Percentiles rank a stretch among this genome's conserved stretches.
Evolutionary conservation across 2,797 vertebrate genomes (phyloP).

Genomic region (Morus bassanus): DNA sequence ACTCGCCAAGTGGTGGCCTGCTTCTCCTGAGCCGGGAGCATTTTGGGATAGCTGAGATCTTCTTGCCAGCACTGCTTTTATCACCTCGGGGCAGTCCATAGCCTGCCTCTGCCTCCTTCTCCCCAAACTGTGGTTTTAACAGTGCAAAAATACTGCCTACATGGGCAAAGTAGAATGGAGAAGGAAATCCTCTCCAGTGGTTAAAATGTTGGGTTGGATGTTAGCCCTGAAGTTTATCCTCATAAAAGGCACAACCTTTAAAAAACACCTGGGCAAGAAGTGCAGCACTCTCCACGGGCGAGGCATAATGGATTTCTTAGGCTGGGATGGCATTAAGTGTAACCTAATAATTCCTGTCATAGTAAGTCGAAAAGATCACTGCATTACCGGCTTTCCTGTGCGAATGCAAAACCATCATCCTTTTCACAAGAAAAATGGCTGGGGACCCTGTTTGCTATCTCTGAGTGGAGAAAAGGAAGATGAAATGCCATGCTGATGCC

Average conservation of each 20-base stretch:
- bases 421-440: not conserved
- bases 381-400: not conserved
- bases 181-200: not conserved
- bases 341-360: not conserved
- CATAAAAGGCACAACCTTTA: not conserved
- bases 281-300: not conserved
- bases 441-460: not conserved
- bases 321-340: not conserved
- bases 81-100: not conserved
- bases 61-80: not conserved
- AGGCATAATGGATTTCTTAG: not conserved
- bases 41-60: not conserved
- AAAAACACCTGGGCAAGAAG: not conserved
- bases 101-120: not conserved
- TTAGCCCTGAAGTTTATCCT: not conserved
- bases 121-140: not conserved
- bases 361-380: not conserved
- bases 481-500: no score
- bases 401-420: not conserved
- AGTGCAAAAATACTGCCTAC: not conserved
- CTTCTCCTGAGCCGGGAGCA: not conserved
- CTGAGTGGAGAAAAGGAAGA: not conserved
- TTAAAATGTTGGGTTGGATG: not conserved
- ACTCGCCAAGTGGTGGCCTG: not conserved
- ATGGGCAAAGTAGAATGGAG: not conserved